Evolutionary conservation across 2,113 vertebrate species (phyloP), one percentile per base, ranked within the genome.

Genomic region (Gracilinanus agilis): DNA sequence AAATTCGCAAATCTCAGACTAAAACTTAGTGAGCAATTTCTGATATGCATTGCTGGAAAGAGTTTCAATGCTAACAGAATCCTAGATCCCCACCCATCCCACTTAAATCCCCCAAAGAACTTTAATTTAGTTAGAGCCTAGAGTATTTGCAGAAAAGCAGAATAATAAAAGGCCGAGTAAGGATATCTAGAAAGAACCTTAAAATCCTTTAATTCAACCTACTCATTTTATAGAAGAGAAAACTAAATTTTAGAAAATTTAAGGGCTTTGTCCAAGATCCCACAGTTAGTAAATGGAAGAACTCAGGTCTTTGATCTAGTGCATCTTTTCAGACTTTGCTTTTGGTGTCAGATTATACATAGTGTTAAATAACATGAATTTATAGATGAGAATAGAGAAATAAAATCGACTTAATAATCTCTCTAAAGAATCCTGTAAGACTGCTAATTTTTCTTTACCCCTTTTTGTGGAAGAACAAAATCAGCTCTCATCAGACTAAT

Each of bases 401-500:
- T 23, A 19, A 83, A 83, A 83, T 83, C 67, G 21, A 83, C 16
- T 23, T 83, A 83, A 83, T 83, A 19, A 2, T 83, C 6, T 83
- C 67, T 40, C 67, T 9, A 23, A 83, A 83, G 6, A 83, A 21
- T 83, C 67, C 21, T 16, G 55, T 92, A 90, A 54, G 2, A 29
- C 9, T 49, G 49, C 2, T 0, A 19, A 16, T 55, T 89, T 44
- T 44, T 19, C 56, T 54, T 34, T 24, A 10, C 1, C 55, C 3
- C 34, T 91, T 55, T 88, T 61, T 88, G 54, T 21, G 3, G 89
- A 92, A 91, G 1, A 2, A 40, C 24, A 83, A 55, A 96, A 93
- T 92, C 93, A 95, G 61, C 23, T 93, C 4, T 9, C 54, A 91
- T 0, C 1, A 94, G 90, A 94, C 89, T n/a, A 40, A 89, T 90